Base-by-base conservation (phyloP, 1,140 invertebrate species). In the Tetramorium simillimum region DNA sequence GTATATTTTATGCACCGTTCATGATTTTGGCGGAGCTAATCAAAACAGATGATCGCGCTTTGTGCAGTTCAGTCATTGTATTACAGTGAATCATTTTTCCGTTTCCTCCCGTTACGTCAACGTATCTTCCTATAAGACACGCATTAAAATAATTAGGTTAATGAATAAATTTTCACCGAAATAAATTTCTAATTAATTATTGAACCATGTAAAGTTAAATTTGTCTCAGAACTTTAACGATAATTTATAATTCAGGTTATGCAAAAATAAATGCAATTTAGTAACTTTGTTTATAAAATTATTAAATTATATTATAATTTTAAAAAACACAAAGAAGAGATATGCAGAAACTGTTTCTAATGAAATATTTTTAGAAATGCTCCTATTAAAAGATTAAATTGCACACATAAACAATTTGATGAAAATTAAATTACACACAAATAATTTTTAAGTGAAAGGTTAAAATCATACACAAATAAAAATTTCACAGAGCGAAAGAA, bases 21-120 rank as follows among this genome's bases (percentile, higher is more conserved):
- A 18, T 24, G 63, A 81, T 56, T 73, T 84, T 62, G 16, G 6
- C 18, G 24, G 7, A 10, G 24, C 6, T 72, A 82, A 84, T 84
- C 28, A 73, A 73, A 60, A 84, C n/a, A 40, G 49, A 84, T 60
- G 69, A 84, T 84, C 53, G 37, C 75, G 10, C 51, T 60, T 84
- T 60, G 53, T 10, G 9, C 28, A 33, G 33, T 58, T 82, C 40
- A 51, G 16, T 56, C 63, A 72, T 28, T 12, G 14, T 46, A 72
- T 46, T 1, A 2, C 7, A 18, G 6, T 24, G n/a, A 18, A n/a
- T 70, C 24, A 37, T 16, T 33, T 84, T 73, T 49, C 28, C 24
- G 51, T 14, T 67, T 80, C 5, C 14, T 3, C 37, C 28, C 18
- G 14, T 67, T 28, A 46, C 24, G 12, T 33, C 28, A 16, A 37